These are phyloP conservation scores for Margarornis squamiger DNA, from an alignment of 2,797 vertebrate species.

Conservation along the genomic window DNA sequence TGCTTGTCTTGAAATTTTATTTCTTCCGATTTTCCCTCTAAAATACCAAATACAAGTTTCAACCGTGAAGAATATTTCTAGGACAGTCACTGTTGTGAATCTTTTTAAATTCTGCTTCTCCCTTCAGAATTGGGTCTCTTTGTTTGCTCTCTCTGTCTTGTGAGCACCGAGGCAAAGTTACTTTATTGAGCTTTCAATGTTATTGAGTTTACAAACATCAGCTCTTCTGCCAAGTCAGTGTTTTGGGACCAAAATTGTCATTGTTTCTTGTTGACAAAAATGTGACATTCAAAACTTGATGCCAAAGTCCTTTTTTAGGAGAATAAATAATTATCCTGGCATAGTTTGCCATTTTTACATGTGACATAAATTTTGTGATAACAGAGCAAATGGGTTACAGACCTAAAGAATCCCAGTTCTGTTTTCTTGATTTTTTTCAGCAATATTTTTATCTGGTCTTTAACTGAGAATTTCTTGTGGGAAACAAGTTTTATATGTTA, in stretches of 20 bases:
- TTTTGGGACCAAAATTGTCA: neutral
- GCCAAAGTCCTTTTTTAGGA: neutral
- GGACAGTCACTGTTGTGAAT: neutral
- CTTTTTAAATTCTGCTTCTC: neutral
- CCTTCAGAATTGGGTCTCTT: neutral
- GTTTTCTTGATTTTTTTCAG: neutral
- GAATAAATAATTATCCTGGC: neutral
- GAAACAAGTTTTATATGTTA: neutral
- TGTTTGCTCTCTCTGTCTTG: neutral
- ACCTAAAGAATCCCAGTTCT: neutral
- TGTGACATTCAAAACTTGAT: neutral
- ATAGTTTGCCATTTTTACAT: neutral
- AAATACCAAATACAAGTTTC: neutral
- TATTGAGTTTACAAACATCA: constrained; percentile 1
- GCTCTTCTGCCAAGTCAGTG: constrained; percentile 27
- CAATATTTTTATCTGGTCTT: neutral
- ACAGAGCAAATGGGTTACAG: neutral
- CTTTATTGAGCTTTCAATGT: constrained; percentile 24
- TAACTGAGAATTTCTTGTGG: neutral
- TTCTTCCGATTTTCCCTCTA: neutral
- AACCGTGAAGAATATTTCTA: neutral
- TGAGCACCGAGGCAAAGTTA: neutral
- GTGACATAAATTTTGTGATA: neutral
- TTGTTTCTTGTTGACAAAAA: neutral
- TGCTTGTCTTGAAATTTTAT: neutral